Conservation (phyloP, 2,888 invertebrate species). For the Corbicula japonica region DNA sequence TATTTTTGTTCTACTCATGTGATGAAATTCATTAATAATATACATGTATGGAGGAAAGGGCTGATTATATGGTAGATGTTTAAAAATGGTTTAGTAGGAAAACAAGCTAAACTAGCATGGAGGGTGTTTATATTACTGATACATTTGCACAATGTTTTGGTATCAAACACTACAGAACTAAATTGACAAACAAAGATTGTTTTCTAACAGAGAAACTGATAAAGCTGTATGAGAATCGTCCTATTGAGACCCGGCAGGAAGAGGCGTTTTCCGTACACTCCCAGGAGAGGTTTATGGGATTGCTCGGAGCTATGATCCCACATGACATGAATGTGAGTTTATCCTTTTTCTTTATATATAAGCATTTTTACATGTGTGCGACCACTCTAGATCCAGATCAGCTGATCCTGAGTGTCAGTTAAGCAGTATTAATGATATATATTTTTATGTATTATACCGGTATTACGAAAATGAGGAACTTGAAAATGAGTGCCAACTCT, state of each 20-base stretch:
- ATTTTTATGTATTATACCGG: neutral
- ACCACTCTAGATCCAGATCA: too few relatives aligned
- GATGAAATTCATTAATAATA: too few relatives aligned
- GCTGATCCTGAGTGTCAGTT: too few relatives aligned
- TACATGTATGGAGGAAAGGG: too few relatives aligned
- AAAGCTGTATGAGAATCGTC: slow-evolving; percentile 57
- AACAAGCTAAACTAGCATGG: too few relatives aligned
- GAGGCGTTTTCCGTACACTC: slow-evolving; percentile 84
- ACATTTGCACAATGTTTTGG: too few relatives aligned
- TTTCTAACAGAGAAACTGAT: slow-evolving; percentile 69
- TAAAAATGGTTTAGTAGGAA: too few relatives aligned
- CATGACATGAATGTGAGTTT: slow-evolving; percentile 66
- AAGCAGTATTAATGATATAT: too few relatives aligned
- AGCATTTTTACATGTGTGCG: neutral
- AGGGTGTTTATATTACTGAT: too few relatives aligned
- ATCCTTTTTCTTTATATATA: neutral
- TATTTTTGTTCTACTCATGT: too few relatives aligned
- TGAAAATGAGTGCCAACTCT: neutral
- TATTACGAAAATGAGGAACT: neutral
- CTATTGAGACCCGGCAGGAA: slow-evolving; percentile 79
- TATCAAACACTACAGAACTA: too few relatives aligned
- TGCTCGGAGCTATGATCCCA: slow-evolving; percentile 83
- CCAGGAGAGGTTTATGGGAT: slow-evolving; percentile 85
- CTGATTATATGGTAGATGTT: too few relatives aligned
- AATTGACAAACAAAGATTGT: neutral